Evolutionary conservation across 2,797 vertebrate genomes (phyloP).

Genomic region (Amazonetta brasiliensis): DNA sequence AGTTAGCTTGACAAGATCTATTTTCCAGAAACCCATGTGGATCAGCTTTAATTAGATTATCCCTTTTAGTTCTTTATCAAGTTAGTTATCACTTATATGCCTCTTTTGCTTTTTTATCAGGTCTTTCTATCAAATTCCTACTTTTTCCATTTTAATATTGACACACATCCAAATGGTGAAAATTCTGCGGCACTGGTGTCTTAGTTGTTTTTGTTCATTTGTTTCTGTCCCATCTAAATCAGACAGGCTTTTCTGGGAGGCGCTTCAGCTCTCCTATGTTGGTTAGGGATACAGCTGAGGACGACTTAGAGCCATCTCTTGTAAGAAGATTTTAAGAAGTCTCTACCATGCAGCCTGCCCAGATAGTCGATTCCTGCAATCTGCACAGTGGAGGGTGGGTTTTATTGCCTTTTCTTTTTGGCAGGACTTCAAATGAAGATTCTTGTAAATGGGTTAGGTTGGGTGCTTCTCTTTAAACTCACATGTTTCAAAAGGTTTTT

Average conservation of each 20-base stretch:
- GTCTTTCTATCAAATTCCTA: conserved; percentile 56
- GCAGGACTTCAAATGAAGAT: neutral
- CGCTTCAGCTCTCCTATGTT: neutral
- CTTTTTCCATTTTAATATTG: conserved; percentile 44
- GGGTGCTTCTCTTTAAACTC: neutral
- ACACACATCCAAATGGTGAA: conserved; percentile 26
- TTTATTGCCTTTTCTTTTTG: neutral
- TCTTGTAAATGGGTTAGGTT: neutral
- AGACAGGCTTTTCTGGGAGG: neutral
- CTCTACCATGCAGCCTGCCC: neutral
- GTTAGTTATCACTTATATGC: conserved; percentile 48
- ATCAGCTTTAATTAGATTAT: conserved; percentile 49
- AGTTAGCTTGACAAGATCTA: conserved; percentile 60
- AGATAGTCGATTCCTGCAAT: neutral
- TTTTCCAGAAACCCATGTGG: conserved; percentile 52
- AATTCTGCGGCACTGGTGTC: neutral
- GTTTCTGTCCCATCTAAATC: neutral
- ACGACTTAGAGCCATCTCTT: neutral
- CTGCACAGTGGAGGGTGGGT: neutral
- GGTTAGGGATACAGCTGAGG: neutral
- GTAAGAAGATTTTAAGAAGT: neutral
- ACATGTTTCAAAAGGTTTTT: neutral
- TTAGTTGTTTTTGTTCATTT: neutral
- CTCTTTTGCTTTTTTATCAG: conserved; percentile 50
- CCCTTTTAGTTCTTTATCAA: conserved; percentile 55